Evolutionary conservation across 2,888 invertebrate species (phyloP), one percentile per base, ranked within the genome.

Genomic region (Cabera pusaria): DNA sequence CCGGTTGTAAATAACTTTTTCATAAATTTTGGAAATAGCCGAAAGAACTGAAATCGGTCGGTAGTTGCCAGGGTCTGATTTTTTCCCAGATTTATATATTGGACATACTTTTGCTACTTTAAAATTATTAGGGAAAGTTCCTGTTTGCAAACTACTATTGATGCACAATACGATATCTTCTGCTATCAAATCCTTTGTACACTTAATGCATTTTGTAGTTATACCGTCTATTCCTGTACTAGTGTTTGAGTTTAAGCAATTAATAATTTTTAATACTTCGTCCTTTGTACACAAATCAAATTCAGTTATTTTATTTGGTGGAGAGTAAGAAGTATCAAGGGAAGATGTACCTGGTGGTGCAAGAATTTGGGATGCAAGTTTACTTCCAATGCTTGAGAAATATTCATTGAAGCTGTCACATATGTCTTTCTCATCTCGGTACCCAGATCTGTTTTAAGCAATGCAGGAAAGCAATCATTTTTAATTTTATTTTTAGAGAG

Each of bases 401-500:
- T 32, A 50, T 5, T 7, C 6, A 24, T 53, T 50, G 7, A 52
- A 52, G 1, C 4, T 11, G 10, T 54, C 23, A 19, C 54, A 50
- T 4, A 52, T 41, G 12, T 40, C 27, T 5, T 18, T 23, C 3
- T 18, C 21, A 11, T 49, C 35, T n/a, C n/a, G n/a, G n/a, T n/a
- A n/a, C n/a, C n/a, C n/a, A n/a, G n/a, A n/a, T n/a, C n/a, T n/a
- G n/a, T n/a, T n/a, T n/a, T n/a, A n/a, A n/a, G n/a, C n/a, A n/a
- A n/a, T n/a, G n/a, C n/a, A n/a, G 6, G 35, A 41, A 5, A 49
- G 21, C 4, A 7, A 6, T 6, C 7, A 6, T 26, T n/a, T 28
- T 43, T 44, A 2, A 28, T 10, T 27, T 43, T 40, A 12, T 47
- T 47, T 16, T 34, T 42, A 3, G 46, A 21, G 1, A 49, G 11